Percentiles rank a stretch among this genome's conserved stretches.
phyloP scores from a whole-genome alignment of 1,140 invertebrate species.

The Psix sp. region DNA sequence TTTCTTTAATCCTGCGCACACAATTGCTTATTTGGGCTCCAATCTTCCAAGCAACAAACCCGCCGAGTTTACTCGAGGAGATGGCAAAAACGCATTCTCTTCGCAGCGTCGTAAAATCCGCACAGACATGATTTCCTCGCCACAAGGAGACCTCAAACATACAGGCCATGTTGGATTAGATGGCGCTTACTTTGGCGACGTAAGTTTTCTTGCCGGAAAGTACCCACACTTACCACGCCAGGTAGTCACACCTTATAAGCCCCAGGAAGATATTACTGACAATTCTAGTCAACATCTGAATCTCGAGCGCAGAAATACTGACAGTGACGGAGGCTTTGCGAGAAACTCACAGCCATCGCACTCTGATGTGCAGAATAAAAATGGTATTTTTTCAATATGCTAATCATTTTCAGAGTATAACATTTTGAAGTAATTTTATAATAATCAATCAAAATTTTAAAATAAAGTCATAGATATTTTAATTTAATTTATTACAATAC shows the following conservation, averaged over 20 bases:
- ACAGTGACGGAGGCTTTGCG: slow-evolving; percentile 70
- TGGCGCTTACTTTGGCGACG: slow-evolving; percentile 97
- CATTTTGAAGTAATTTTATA: too few relatives aligned
- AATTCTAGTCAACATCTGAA: slow-evolving; percentile 73
- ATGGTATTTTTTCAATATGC: slow-evolving; percentile 23
- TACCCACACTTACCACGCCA: slow-evolving; percentile 89
- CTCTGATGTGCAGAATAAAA: slow-evolving; percentile 67
- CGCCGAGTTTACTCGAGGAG: slow-evolving; percentile 79
- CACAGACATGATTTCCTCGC: slow-evolving; percentile 96
- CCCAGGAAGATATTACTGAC: slow-evolving; percentile 83
- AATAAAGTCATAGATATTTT: too few relatives aligned
- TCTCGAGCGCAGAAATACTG: slow-evolving; percentile 73
- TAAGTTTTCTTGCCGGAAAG: slow-evolving; percentile 89
- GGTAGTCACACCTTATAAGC: slow-evolving; percentile 91
- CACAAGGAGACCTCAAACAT: slow-evolving; percentile 97
- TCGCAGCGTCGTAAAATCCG: slow-evolving; percentile 84
- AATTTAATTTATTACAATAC: too few relatives aligned
- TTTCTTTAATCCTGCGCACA: slow-evolving; percentile 92
- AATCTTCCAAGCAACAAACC: slow-evolving; percentile 84
- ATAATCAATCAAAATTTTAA: too few relatives aligned
- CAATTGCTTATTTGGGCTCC: slow-evolving; percentile 90
- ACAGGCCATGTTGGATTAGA: slow-evolving; percentile 97
- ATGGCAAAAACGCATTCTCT: slow-evolving; percentile 79
- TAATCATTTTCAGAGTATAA: too few relatives aligned
- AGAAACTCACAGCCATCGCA: slow-evolving; percentile 61